A percentile compares a stretch with the other conserved stretches of the same genome.
These are phyloP conservation scores for cat (Felis catus) DNA, from an alignment of 2,113 vertebrate species.

Conservation along the genomic window F.catus_Fca126_mat1.0 CM031424.1:53384501-53385000, in stretches of 20 bases:
- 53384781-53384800: too few relatives aligned
- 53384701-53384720: too few relatives aligned
- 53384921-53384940: neutral
- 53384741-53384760: too few relatives aligned
- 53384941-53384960: neutral
- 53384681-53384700: too few relatives aligned
- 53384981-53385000: neutral
- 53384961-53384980: neutral
- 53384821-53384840: too few relatives aligned
- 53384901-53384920: neutral
- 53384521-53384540: neutral
- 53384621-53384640: too few relatives aligned
- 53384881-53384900: neutral
- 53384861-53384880: neutral
- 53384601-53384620: neutral
- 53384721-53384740: too few relatives aligned
- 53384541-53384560: neutral
- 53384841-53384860: neutral
- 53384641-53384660: too few relatives aligned
- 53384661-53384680: too few relatives aligned
- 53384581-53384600: neutral
- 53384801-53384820: too few relatives aligned
- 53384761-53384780: too few relatives aligned
- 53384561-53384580: neutral
- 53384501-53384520: neutral